Evolutionary conservation across 2,113 vertebrate species (phyloP).

Genomic region (Lichenostomus cassidix): DNA sequence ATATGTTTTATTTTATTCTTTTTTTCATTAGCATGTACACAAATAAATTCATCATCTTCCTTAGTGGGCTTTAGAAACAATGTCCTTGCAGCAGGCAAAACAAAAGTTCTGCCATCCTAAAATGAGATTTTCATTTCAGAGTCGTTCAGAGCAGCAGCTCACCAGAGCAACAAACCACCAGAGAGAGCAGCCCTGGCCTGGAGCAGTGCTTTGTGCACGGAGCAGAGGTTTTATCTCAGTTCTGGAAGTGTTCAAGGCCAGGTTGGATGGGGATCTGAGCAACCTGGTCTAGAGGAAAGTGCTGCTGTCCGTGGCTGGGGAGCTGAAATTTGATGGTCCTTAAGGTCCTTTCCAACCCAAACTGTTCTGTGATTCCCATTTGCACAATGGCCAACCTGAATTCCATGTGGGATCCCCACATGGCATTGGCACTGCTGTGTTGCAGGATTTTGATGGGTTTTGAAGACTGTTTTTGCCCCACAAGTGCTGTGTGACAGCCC

Average conservation of each 20-base stretch:
- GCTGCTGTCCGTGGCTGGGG: neutral
- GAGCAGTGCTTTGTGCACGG: neutral
- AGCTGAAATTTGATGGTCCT: neutral
- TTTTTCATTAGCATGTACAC: rapidly evolving
- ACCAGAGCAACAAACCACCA: rapidly evolving
- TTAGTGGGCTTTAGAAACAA: neutral
- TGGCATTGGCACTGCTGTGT: neutral
- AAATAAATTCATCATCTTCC: neutral
- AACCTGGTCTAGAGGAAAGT: neutral
- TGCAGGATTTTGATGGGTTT: neutral
- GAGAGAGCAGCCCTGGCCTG: neutral
- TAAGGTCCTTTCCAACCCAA: no score
- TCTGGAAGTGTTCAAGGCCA: neutral
- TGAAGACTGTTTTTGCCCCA: neutral
- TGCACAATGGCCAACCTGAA: rapidly evolving
- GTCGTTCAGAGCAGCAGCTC: neutral
- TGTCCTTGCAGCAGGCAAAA: rapidly evolving
- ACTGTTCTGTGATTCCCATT: rapidly evolving
- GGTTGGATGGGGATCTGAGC: neutral
- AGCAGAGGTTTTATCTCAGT: neutral
- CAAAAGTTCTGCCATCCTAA: neutral
- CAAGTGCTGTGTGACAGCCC: neutral
- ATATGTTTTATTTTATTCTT: neutral
- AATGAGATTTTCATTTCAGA: neutral
- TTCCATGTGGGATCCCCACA: rapidly evolving